Base-by-base conservation (phyloP, 2,113 vertebrate species). In the Oreochromis niloticus region DNA sequence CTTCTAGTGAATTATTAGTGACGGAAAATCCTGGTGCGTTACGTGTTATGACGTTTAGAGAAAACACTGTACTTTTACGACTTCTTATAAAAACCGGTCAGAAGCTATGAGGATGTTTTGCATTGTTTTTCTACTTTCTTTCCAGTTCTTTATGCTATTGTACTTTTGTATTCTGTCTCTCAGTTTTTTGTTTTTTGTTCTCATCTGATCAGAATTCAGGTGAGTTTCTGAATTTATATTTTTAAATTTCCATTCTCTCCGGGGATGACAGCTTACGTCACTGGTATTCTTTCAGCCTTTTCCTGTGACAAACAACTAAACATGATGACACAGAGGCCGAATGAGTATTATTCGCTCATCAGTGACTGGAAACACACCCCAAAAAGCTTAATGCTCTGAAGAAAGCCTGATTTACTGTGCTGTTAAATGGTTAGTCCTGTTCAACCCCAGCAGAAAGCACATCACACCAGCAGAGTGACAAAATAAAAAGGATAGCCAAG, bases 241-340 rank as follows among this genome's bases (percentile, higher is more conserved):
- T 71, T 43, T 1, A 41, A 0, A 39, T 12, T 16, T 43, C 12
- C 2, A 16, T 63, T 34, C 2, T 43, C 1, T 71, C 36, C 7
- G 13, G 59, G 30, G 3, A 6, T 5, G 2, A n/a, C 19, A 12
- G 34, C 34, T 0, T 9, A 22, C n/a, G 0, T 43, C n/a, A 6
- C 6, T 1, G 7, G n/a, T 3, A 39, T 43, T 43, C 36, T 41
- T 41, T 7, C 63, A 68, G 6, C 11, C 1, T 41, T 41, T 73
- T 8, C 66, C 3, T 2, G 0, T 6, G 13, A 46, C 22, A 34
- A 68, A 27, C 30, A 82, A 82, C 46, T 32, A 83, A 19, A 24
- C 30, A 13, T 9, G 30, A 19, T 34, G 24, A 32, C 10, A n/a
- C 16, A 4, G 6, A 61, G 24, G 0, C 41, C 0, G 27, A 73